Evolutionary conservation across 2,888 invertebrate genomes (phyloP), one percentile per base, ranked within the genome.

Genomic region (Ariolimax columbianus): DNA sequence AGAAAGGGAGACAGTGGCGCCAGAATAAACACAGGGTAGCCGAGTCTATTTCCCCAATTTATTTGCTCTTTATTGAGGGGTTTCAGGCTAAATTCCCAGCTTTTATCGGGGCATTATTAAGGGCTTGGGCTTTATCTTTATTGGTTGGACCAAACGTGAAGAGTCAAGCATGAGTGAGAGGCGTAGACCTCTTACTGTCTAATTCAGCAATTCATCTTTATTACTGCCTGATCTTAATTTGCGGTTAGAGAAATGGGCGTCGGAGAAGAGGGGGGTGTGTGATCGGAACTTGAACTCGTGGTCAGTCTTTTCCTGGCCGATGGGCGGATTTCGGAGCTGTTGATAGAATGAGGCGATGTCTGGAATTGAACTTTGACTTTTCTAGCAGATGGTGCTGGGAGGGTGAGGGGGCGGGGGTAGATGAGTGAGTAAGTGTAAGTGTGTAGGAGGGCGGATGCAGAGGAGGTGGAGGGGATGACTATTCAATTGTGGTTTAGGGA

Each of bases 121-220:
- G 75, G 77, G 85, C 23, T 75, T 30, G 14, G 0, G 77, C 77
- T 70, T 66, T 72, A 72, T 85, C 81, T 85, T 85, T 85, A 85
- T 85, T 85, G 85, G 85, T 77, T 70, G 43, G 85, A 72, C 85
- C 82, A 82, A 82, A 85, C 80, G 82, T 51, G 82, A 30, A 82
- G 82, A 82, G 85, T 85, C 85, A 85, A 82, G 82, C 30, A 33
- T 43, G 85, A 85, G 82, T 78, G 66, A 30, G 55, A 77, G 75
- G 81, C 55, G 73, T 82, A 66, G 59, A 82, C 75, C 72, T 30
- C 43, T 30, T 77, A 82, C 66, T 3, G 70, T 70, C 85, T 82
- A 85, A 82, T 85, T 82, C 72, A 77, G 85, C 82, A 85, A 85
- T 85, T 82, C 85, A 85, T 85, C 85, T 85, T 85, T 82, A 85